Percentiles rank a stretch among this genome's conserved stretches.
phyloP scores from a whole-genome alignment of 2,888 invertebrate species.

The Drosophila crucigera region DNA sequence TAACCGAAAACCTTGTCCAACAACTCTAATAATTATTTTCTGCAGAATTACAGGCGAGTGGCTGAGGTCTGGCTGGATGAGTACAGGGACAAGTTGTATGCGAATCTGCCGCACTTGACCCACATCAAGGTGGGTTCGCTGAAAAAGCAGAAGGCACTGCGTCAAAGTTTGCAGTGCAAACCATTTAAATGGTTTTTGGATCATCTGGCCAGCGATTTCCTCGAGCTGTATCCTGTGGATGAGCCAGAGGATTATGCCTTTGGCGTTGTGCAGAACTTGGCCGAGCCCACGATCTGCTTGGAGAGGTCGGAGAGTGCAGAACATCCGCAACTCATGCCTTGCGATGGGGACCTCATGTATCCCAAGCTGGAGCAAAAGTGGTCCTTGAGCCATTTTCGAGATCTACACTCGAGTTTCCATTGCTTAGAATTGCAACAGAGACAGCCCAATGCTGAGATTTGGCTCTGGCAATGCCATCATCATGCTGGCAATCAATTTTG shows the following conservation, averaged over 20 bases:
- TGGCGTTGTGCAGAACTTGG: constrained; percentile 90
- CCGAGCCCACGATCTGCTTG: constrained; percentile 89
- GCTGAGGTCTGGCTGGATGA: constrained; percentile 99
- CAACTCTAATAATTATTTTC: background rate
- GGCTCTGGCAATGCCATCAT: constrained; percentile 95
- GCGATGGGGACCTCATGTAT: constrained; percentile 69
- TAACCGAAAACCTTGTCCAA: background rate
- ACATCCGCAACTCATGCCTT: constrained; percentile 61
- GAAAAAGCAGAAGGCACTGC: constrained; percentile 90
- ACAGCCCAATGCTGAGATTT: constrained; percentile 89
- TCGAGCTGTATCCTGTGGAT: constrained; percentile 94
- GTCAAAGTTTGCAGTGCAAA: constrained; percentile 92
- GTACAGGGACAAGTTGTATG: constrained; percentile 94
- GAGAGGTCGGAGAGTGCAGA: constrained; percentile 87
- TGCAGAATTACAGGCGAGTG: constrained; percentile 94
- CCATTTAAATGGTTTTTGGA: constrained; percentile 98
- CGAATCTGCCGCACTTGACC: constrained; percentile 90
- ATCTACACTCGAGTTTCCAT: constrained; percentile 86
- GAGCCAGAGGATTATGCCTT: constrained; percentile 93
- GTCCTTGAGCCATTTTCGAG: constrained; percentile 76
- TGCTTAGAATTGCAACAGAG: constrained; percentile 93
- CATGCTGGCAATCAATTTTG: constrained; percentile 97
- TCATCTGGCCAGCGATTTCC: constrained; percentile 94
- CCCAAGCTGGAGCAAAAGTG: constrained; percentile 80
- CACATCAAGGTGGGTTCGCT: constrained; percentile 92